phyloP scores from a whole-genome alignment of 2,888 invertebrate species.

The Andricus curvator region DNA sequence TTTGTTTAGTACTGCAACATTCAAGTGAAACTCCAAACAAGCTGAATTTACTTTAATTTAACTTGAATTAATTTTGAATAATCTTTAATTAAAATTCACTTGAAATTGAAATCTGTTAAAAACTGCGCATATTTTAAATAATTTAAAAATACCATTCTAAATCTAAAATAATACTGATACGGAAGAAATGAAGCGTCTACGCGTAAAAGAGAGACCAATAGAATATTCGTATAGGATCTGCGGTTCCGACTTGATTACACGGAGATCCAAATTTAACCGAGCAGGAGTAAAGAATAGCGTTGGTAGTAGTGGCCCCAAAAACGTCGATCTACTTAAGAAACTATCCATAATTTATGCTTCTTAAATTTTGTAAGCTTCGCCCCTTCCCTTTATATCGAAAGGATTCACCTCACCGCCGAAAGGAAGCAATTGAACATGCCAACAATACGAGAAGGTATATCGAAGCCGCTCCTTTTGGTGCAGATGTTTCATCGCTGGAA shows the following conservation, averaged over 20 bases:
- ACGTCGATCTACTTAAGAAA: slow-evolving; percentile 24
- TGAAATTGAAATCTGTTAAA: neutral
- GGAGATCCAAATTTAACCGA: slow-evolving; percentile 31
- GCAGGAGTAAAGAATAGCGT: slow-evolving; percentile 19
- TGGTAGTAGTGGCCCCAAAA: slow-evolving; percentile 18
- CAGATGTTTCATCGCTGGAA: slow-evolving; percentile 32
- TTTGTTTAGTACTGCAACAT: too few species aligned
- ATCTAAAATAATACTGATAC: neutral
- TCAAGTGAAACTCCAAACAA: too few species aligned
- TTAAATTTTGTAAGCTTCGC: slow-evolving; percentile 33
- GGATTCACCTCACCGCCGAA: slow-evolving; percentile 12
- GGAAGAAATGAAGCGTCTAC: neutral
- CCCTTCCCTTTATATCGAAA: neutral
- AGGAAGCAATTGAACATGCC: slow-evolving; percentile 32
- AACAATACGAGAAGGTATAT: slow-evolving; percentile 27
- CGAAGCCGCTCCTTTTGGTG: slow-evolving; percentile 11
- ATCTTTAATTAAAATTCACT: too few species aligned
- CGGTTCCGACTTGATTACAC: slow-evolving; percentile 27
- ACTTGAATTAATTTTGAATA: too few species aligned
- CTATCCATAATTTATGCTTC: slow-evolving; percentile 37
- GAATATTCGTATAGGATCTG: slow-evolving; percentile 25
- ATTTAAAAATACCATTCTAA: neutral
- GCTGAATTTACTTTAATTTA: too few species aligned
- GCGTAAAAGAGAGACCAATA: neutral
- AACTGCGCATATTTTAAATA: neutral